Base-by-base conservation (phyloP, 2,113 vertebrate genomes). In the Cichladusa arquata region DNA sequence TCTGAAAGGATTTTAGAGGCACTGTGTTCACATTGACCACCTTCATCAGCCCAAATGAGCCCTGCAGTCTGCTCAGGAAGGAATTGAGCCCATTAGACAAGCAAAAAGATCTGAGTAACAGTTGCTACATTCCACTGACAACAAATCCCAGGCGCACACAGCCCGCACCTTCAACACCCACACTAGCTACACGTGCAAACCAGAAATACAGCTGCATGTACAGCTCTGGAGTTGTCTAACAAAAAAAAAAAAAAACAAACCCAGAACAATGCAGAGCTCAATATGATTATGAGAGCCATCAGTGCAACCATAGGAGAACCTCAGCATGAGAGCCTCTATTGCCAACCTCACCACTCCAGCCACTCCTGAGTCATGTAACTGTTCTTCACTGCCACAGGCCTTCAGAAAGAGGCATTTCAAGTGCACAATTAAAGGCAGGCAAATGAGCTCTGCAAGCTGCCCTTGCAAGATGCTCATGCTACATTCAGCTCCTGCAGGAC, bases 331-430 rank as follows among this genome's bases (percentile, higher is more conserved):
- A 90, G 5, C 28, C 33, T 95, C 48, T 84, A 25, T 34, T 76
- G 65, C 66, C n/a, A 62, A 4, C 31, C 60, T 94, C 71, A 64
- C 69, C 65, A 67, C 72, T 88, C 64, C 51, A 92, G 72, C 72
- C 23, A 45, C 78, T 92, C 76, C 92, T 70, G 88, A 93, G 87
- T 95, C 95, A 93, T 77, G 14, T 88, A 96, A 97, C 93, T 88
- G 81, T 92, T 94, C 87, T 70, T 12, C 0, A 0, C 78, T 80
- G 91, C 95, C 86, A 92, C 45, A 29, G 73, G 84, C 84, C 38
- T 85, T 42, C 66, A 73, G 86, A 78, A 86, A 70, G 56, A 90
- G 56, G 19, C 67, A 77, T 81, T 88, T 90, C 60, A 64, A 93
- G 67, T 5, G 60, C 54, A 70, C 74, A 61, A 6, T 94, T 88